These are phyloP conservation scores for Callopanchax toddi DNA, from an alignment of 2,113 vertebrate genomes.

Conservation along the genomic window DNA sequence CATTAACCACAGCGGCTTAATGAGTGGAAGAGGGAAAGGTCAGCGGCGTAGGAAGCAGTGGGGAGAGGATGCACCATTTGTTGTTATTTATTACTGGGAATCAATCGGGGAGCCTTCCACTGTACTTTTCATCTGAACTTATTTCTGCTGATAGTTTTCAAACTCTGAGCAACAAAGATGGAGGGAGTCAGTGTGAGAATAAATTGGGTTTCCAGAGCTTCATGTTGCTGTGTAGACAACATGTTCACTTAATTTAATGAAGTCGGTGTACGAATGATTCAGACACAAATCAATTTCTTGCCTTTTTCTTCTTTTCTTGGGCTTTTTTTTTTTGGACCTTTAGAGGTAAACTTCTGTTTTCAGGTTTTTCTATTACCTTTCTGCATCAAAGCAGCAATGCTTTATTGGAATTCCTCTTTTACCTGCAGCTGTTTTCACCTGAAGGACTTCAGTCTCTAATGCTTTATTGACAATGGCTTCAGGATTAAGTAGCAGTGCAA, in stretches of 20 bases:
- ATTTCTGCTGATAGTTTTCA: conserved; percentile 34
- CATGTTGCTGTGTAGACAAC: too few relatives aligned
- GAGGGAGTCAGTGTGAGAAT: neutral
- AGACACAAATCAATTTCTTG: too few relatives aligned
- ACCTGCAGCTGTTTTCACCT: conserved; percentile 17
- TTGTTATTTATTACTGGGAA: conserved; percentile 70
- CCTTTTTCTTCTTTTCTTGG: neutral
- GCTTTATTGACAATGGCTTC: conserved; percentile 42
- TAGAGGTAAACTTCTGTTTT: neutral
- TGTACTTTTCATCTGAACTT: conserved; percentile 21
- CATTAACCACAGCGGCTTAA: conserved; percentile 77
- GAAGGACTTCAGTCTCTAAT: conserved; percentile 22
- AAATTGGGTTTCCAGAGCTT: neutral
- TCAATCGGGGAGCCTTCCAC: conserved; percentile 64
- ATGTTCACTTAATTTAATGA: too few relatives aligned
- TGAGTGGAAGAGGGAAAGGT: conserved; percentile 80
- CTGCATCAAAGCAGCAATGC: neutral
- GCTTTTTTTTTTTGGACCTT: conserved; percentile 9
- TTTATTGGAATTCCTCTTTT: conserved; percentile 8
- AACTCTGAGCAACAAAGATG: too few relatives aligned
- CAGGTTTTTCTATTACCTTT: conserved; percentile 3
- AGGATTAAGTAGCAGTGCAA: conserved; percentile 44
- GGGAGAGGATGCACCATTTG: conserved; percentile 55
- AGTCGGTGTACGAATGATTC: too few relatives aligned
- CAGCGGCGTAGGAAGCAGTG: conserved; percentile 62